These are phyloP conservation scores for Bufotes viridis DNA, from an alignment of 2,797 vertebrate species.

Conservation along the genomic window DNA sequence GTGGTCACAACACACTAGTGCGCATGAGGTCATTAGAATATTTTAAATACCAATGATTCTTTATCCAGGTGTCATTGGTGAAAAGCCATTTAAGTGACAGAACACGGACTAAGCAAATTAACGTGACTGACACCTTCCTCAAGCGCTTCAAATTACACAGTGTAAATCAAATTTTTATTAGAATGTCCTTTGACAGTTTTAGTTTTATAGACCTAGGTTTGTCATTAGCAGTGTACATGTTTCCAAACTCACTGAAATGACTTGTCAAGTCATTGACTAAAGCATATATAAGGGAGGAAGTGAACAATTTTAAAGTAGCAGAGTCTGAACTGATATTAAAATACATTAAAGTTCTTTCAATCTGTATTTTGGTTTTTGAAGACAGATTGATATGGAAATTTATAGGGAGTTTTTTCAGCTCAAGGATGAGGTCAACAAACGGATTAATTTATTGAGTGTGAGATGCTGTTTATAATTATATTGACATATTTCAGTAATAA, in stretches of 20 bases:
- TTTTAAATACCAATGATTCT: neutral
- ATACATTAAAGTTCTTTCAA: neutral
- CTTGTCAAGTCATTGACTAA: conserved; percentile 40
- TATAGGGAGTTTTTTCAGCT: neutral
- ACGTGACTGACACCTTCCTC: conserved; percentile 43
- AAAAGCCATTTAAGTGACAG: conserved; percentile 45
- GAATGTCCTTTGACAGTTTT: conserved; percentile 50
- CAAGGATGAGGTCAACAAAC: conserved; percentile 1
- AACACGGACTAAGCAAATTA: conserved; percentile 14
- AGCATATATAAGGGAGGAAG: conserved; percentile 11
- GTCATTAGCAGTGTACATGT: conserved; percentile 42
- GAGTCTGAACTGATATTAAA: neutral
- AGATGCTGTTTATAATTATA: neutral
- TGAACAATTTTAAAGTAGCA: neutral
- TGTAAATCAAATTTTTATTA: conserved; percentile 46
- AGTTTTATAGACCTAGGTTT: conserved; percentile 42
- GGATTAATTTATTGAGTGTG: neutral
- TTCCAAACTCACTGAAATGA: conserved; percentile 25
- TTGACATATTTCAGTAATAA: neutral
- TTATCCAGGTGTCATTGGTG: conserved; percentile 18
- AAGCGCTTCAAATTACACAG: conserved; percentile 42
- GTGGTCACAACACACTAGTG: neutral
- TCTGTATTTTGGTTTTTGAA: neutral
- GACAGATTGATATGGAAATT: conserved; percentile 6
- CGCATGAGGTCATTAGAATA: neutral